These are phyloP conservation scores for Sebastes schlegelii DNA, from an alignment of 2,113 vertebrate species.

Conservation along the genomic window DNA sequence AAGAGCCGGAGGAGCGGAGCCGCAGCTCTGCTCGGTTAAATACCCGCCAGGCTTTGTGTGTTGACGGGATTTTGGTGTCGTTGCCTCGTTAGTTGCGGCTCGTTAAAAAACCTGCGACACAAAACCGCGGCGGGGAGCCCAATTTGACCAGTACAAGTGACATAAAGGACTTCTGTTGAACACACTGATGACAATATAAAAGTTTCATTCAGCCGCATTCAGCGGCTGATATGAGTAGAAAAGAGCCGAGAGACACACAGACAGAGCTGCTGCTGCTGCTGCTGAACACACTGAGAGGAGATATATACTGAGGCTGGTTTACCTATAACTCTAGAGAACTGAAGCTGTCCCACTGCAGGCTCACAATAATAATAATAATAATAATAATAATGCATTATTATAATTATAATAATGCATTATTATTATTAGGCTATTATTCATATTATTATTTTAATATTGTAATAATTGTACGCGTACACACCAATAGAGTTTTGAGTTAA, in stretches of 20 bases:
- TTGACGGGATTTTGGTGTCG: slow-evolving; percentile 90
- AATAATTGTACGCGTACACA: background rate
- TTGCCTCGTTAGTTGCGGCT: slow-evolving; percentile 92
- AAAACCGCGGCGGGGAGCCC: slow-evolving; percentile 94
- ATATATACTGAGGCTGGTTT: background rate
- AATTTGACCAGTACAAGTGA: slow-evolving; percentile 91
- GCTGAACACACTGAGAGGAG: too few relatives aligned
- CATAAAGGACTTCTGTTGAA: slow-evolving; percentile 92
- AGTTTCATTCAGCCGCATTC: slow-evolving; percentile 68
- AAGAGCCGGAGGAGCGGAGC: slow-evolving; percentile 63
- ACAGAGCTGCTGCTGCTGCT: background rate
- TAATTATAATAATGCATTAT: too few relatives aligned
- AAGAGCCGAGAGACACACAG: slow-evolving; percentile 3
- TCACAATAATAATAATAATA: background rate
- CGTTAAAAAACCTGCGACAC: slow-evolving; percentile 89
- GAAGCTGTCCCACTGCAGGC: background rate
- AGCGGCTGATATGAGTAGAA: slow-evolving; percentile 33
- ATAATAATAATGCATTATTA: too few relatives aligned
- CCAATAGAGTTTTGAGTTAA: background rate
- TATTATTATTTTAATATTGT: background rate
- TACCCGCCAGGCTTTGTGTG: slow-evolving; percentile 81
- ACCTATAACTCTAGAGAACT: too few relatives aligned
- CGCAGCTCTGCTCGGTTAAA: slow-evolving; percentile 54
- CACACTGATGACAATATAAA: slow-evolving; percentile 76
- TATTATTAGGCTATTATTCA: background rate